Conservation (phyloP, 2,113 vertebrate species). For the Balaeniceps rex region DNA sequence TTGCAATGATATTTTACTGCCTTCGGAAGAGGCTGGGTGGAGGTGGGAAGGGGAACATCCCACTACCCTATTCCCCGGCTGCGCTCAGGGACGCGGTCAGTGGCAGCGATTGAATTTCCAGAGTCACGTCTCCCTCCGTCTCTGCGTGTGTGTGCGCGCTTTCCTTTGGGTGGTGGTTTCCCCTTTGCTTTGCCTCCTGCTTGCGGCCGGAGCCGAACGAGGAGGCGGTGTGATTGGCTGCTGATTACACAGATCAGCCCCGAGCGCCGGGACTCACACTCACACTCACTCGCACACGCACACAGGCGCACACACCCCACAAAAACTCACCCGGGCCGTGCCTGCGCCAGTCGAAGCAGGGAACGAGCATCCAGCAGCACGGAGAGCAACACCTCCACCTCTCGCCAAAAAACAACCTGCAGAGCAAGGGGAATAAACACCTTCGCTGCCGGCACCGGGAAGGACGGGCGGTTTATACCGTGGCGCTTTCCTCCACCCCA, state of each 20-base stretch:
- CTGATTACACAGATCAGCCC: constrained; percentile 16
- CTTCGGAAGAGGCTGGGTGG: not conserved
- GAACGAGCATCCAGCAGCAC: not conserved
- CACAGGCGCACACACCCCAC: not conserved
- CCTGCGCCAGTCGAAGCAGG: not conserved
- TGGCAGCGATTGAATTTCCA: not conserved
- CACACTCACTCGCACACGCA: not conserved
- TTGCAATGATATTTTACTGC: not conserved
- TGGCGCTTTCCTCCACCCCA: not conserved
- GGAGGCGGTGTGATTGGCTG: constrained; percentile 66
- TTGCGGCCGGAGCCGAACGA: not conserved
- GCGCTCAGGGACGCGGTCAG: not conserved
- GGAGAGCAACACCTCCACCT: not conserved
- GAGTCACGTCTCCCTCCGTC: not conserved
- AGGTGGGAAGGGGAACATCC: not conserved
- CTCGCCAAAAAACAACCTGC: not conserved
- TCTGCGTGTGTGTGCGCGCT: not conserved
- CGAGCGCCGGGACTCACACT: not conserved
- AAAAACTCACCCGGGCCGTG: not conserved
- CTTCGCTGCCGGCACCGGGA: not conserved
- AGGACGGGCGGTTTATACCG: not conserved
- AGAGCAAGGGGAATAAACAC: not conserved
- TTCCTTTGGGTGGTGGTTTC: not conserved
- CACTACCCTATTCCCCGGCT: not conserved
- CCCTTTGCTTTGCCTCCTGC: not conserved